phyloP scores from a whole-genome alignment of 2,113 vertebrate species.

The Morone saxatilis region DNA sequence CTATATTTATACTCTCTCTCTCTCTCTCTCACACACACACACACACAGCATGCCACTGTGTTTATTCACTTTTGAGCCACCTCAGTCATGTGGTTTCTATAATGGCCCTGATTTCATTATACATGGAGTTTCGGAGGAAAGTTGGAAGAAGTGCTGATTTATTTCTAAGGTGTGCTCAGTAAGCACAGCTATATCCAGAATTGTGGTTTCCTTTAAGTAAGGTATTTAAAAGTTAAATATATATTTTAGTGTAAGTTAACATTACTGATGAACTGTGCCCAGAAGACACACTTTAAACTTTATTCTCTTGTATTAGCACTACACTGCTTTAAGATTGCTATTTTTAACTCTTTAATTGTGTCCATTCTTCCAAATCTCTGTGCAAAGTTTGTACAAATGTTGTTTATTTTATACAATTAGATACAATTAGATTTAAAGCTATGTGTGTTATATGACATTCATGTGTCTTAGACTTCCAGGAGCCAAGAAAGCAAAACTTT shows the following conservation, averaged over 20 bases:
- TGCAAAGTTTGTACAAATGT: neutral
- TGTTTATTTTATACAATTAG: neutral
- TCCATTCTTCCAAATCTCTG: neutral
- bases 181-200: conserved; percentile 8
- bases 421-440: neutral
- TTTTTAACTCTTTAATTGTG: neutral
- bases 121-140: conserved; percentile 42
- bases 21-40: conserved; percentile 4
- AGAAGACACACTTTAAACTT: neutral
- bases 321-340: neutral
- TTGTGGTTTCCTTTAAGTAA: neutral
- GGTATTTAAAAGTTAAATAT: conserved; percentile 1
- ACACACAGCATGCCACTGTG: conserved; percentile 53
- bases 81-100: conserved; percentile 65
- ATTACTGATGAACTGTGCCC: neutral
- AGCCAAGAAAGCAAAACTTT: neutral
- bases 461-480: neutral
- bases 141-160: conserved; percentile 22
- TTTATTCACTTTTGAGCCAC: conserved; percentile 57
- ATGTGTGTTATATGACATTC: neutral
- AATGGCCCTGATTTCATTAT: conserved; percentile 55
- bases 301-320: neutral
- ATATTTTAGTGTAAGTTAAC: neutral
- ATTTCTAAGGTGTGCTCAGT: conserved; percentile 11
- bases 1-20: conserved; percentile 66